Percentiles rank a stretch among this genome's conserved stretches.
Conservation (phyloP, 2,113 vertebrate species). For the Vombatus ursinus region DNA sequence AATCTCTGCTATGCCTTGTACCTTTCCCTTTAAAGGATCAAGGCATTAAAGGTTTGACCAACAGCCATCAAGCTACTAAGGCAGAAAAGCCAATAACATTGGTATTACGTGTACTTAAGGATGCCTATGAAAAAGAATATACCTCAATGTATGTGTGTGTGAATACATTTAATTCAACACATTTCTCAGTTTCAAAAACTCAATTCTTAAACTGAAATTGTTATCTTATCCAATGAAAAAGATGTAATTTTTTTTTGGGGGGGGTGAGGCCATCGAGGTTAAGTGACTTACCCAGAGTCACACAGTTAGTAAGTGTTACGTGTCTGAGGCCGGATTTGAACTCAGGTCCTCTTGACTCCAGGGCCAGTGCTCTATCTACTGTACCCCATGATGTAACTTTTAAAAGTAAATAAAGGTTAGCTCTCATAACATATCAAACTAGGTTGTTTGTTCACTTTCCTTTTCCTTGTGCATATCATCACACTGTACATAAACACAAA, state of each 20-base stretch:
- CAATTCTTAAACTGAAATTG: slow-evolving; percentile 15
- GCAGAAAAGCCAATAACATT: not conserved
- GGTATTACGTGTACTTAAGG: no score
- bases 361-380: no score
- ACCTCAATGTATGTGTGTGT: not conserved
- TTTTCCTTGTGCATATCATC: not conserved
- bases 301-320: no score
- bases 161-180: not conserved
- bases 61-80: not conserved
- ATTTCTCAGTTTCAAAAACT: slow-evolving; percentile 2
- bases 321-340: no score
- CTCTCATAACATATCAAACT: not conserved
- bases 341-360: no score
- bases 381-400: not conserved
- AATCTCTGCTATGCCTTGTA: not conserved
- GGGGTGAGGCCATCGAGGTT: no score
- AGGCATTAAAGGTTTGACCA: not conserved
- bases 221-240: not conserved
- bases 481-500: not conserved
- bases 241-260: no score
- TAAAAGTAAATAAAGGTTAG: slow-evolving; percentile 26
- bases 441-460: not conserved
- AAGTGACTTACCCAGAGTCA: no score
- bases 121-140: not conserved
- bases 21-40: not conserved